Conservation (phyloP, 2,113 vertebrate species). For the Anser cygnoides region DNA sequence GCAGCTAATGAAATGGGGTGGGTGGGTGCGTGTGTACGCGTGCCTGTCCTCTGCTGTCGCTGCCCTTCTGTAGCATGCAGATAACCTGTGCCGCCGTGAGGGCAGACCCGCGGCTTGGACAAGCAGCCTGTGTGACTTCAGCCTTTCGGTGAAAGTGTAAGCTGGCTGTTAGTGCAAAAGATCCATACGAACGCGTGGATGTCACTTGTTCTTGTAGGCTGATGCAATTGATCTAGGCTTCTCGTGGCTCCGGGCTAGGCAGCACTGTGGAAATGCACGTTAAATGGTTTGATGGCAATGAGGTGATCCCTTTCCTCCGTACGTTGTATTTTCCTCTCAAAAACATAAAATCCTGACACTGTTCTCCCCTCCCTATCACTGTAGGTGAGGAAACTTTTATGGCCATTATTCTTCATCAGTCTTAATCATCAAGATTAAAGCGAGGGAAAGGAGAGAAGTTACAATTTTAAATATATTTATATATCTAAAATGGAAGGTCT, state of each 20-base stretch:
- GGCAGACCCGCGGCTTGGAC: neutral
- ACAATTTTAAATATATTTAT: neutral
- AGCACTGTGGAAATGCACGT: neutral
- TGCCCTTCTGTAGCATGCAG: neutral
- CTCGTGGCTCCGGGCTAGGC: neutral
- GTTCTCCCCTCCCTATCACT: neutral
- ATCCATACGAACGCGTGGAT: neutral
- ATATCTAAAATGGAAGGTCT: neutral
- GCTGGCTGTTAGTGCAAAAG: neutral
- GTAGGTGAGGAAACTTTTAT: neutral
- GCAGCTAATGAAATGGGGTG: conserved; percentile 59
- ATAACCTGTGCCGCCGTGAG: neutral
- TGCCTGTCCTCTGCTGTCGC: neutral
- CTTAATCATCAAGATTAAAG: neutral
- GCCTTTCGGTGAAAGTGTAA: neutral
- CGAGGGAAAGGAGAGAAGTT: neutral
- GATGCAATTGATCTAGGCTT: neutral
- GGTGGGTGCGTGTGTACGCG: rapidly evolving
- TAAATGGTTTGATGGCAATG: neutral
- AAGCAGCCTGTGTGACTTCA: neutral
- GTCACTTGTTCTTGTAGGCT: neutral
- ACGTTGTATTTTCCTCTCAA: neutral
- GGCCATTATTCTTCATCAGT: neutral
- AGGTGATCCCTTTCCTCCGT: neutral
- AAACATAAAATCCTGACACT: neutral